Conservation (phyloP, 2,113 vertebrate species). For the Pomatorhinus ruficollis region DNA sequence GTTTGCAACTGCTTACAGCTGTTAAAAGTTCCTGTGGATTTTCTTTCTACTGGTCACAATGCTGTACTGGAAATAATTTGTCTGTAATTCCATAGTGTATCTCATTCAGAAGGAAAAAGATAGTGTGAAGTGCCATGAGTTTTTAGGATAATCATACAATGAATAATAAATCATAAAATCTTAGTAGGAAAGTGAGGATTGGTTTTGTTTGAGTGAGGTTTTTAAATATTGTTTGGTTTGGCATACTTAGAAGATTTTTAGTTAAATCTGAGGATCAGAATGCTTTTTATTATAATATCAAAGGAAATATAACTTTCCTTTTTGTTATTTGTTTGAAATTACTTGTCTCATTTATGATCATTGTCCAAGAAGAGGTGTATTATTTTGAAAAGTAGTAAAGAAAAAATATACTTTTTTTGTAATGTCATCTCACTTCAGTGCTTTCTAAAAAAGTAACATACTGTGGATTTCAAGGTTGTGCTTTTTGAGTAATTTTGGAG, state of each 20-base stretch:
- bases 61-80: neutral
- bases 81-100: neutral
- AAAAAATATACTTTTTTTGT: neutral
- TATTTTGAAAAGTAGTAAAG: neutral
- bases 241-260: neutral
- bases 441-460: neutral
- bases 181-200: neutral
- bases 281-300: neutral
- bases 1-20: slow-evolving; percentile 26
- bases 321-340: neutral
- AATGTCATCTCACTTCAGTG: neutral
- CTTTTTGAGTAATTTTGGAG: neutral
- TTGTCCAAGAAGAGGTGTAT: neutral
- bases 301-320: neutral
- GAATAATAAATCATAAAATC: neutral
- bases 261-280: neutral
- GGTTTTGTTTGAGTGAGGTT: neutral
- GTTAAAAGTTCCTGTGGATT: neutral
- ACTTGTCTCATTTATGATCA: neutral
- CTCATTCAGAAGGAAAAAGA: neutral
- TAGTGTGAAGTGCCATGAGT: neutral
- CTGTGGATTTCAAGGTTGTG: neutral
- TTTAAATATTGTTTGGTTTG: neutral
- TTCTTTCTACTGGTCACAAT: neutral
- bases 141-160: neutral